A percentile compares a stretch with the other conserved stretches of the same genome.
These are phyloP conservation scores for Anoplius nigerrimus DNA, from an alignment of 2,888 invertebrate genomes.

Conservation along the genomic window DNA sequence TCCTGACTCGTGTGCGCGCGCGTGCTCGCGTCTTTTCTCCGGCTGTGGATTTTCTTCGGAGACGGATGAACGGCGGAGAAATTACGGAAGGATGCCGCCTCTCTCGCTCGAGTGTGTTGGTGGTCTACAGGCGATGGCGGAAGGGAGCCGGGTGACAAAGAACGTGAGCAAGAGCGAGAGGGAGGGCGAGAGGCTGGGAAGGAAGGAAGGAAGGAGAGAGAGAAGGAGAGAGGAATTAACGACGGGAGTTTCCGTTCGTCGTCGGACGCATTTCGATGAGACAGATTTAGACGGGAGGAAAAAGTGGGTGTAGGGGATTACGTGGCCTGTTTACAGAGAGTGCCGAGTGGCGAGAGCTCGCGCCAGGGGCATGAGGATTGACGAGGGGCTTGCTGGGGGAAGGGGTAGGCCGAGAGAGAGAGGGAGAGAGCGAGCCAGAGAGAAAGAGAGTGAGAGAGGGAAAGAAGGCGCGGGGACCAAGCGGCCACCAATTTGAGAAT, in stretches of 20 bases:
- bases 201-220: slow-evolving; percentile 9
- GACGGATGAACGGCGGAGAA: slow-evolving; percentile 4
- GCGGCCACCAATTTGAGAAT: slow-evolving; percentile 58
- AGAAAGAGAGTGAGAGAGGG: slow-evolving; percentile 27
- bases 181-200: slow-evolving; percentile 16
- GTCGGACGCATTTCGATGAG: slow-evolving; percentile 57
- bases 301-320: slow-evolving; percentile 57
- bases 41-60: too few relatives aligned
- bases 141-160: background rate
- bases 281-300: slow-evolving; percentile 56
- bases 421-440: slow-evolving; percentile 17
- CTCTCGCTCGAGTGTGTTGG: background rate
- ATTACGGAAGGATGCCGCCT: background rate
- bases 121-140: background rate
- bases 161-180: slow-evolving; percentile 1
- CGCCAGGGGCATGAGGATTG: slow-evolving; percentile 17
- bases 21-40: background rate
- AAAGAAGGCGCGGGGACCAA: slow-evolving; percentile 20
- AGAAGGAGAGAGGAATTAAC: slow-evolving; percentile 50
- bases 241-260: slow-evolving; percentile 53
- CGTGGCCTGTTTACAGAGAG: slow-evolving; percentile 57
- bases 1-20: slow-evolving; percentile 6
- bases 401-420: slow-evolving; percentile 14
- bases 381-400: slow-evolving; percentile 22
- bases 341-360: slow-evolving; percentile 36